phyloP scores from a whole-genome alignment of 2,113 vertebrate genomes.

The Hippocampus abdominalis region DNA sequence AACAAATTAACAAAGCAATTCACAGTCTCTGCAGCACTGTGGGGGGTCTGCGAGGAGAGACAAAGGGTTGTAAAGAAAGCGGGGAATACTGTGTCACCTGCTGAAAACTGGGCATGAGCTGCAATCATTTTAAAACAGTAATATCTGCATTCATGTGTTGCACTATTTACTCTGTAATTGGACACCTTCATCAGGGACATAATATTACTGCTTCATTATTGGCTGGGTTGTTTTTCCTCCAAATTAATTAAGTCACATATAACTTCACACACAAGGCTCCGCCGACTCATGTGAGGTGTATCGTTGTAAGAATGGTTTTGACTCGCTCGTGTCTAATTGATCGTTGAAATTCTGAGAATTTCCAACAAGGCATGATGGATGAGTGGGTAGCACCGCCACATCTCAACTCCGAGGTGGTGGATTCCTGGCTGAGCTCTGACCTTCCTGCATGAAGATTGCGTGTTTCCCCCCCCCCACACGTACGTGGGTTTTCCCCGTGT shows the following conservation, averaged over 20 bases:
- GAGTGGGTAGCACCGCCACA: neutral
- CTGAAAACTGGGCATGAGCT: constrained; percentile 52
- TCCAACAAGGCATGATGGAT: neutral
- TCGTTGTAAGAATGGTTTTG: neutral
- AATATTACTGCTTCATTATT: constrained; percentile 58
- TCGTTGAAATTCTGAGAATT: neutral
- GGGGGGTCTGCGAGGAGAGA: constrained; percentile 51
- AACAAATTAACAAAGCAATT: constrained; percentile 73
- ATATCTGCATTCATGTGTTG: constrained; percentile 59
- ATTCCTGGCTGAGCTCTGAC: neutral
- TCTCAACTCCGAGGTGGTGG: too few species aligned
- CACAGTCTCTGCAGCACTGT: constrained; percentile 51
- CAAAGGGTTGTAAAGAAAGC: constrained; percentile 47
- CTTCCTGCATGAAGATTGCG: neutral
- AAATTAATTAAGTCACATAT: constrained; percentile 46
- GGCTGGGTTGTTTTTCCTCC: constrained; percentile 33
- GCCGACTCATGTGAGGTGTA: neutral
- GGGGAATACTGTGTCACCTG: constrained; percentile 44
- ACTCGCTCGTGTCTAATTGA: neutral
- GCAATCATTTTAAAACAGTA: constrained; percentile 57
- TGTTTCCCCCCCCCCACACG: neutral
- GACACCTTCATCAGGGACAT: constrained; percentile 61
- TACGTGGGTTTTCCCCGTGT: neutral
- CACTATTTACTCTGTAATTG: constrained; percentile 61
- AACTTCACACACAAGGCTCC: neutral